These are phyloP conservation scores for Bubo scandiacus DNA, from an alignment of 2,113 vertebrate genomes.

Conservation along the genomic window DNA sequence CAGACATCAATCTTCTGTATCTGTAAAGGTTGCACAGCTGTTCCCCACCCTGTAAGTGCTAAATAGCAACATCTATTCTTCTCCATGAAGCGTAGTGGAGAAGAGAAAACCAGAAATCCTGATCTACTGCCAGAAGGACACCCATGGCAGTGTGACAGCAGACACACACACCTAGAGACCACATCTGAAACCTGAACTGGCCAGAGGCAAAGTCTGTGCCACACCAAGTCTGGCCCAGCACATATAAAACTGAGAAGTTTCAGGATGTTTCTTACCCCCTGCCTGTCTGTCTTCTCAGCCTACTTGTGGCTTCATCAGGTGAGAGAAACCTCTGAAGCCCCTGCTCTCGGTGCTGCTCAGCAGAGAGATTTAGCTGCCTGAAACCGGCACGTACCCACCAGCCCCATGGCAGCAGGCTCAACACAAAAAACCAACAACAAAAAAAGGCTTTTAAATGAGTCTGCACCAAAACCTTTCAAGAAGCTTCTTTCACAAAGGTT, in stretches of 20 bases:
- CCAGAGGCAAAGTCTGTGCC: not conserved
- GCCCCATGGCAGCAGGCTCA: not conserved
- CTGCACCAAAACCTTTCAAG: not conserved
- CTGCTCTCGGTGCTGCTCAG: not conserved
- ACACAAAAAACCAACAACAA: not conserved
- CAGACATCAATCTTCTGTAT: too few relatives aligned
- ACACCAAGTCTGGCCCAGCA: not conserved
- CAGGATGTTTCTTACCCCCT: not conserved
- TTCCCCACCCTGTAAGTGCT: not conserved
- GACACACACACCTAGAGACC: not conserved
- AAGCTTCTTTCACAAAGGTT: not conserved
- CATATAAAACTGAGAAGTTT: not conserved
- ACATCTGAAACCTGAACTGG: rapidly evolving
- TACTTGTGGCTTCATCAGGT: not conserved
- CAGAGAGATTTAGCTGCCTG: not conserved
- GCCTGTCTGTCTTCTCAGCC: not conserved
- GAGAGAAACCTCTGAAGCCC: not conserved
- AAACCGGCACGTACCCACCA: not conserved
- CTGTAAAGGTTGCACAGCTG: not conserved
- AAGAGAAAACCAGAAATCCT: not conserved
- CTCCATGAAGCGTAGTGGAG: rapidly evolving
- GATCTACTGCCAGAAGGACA: not conserved
- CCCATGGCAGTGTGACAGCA: rapidly evolving
- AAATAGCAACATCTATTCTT: not conserved
- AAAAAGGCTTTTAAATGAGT: not conserved